Evolutionary conservation across 1,140 invertebrate genomes (phyloP).

Genomic region (Heterodera carotae): DNA sequence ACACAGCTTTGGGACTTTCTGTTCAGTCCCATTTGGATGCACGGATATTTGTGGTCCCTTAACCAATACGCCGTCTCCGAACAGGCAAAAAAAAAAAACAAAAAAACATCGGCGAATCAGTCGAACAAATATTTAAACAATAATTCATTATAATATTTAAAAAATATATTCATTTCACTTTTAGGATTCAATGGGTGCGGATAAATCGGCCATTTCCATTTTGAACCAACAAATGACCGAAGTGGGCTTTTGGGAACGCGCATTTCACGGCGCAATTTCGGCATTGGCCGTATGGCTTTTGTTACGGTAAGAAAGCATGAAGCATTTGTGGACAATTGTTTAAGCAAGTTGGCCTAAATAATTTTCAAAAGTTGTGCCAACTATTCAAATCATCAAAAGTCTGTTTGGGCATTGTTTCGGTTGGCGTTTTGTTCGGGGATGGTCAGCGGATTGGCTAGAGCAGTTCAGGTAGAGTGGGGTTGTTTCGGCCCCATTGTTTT

Average conservation of each 20-base stretch:
- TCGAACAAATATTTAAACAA: constrained; percentile 8
- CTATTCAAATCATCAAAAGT: constrained; percentile 13
- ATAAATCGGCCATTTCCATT: constrained; percentile 21
- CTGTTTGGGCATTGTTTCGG: constrained; percentile 5
- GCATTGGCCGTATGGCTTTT: constrained; percentile 15
- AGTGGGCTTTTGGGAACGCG: not conserved
- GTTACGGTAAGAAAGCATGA: not conserved
- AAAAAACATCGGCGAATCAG: too few species aligned
- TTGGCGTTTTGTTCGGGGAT: constrained; percentile 23
- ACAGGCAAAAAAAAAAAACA: constrained; percentile 1
- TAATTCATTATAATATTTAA: constrained; percentile 13
- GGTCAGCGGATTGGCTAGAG: constrained; percentile 23
- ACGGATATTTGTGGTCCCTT: constrained; percentile 50
- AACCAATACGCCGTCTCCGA: not conserved
- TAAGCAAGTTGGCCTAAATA: too few species aligned
- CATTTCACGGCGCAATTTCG: not conserved
- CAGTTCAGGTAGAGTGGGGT: constrained; percentile 27
- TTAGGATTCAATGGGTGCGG: not conserved
- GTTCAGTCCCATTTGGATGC: constrained; percentile 56
- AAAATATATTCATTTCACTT: too few species aligned
- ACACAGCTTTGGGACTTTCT: constrained; percentile 53
- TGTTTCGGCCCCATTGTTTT: too few species aligned
- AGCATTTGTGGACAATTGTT: too few species aligned
- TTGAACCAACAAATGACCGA: constrained; percentile 2
- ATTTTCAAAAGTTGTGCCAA: constrained; percentile 40